Conservation (phyloP, 2,888 invertebrate genomes). For the Eristalis pertinax region DNA sequence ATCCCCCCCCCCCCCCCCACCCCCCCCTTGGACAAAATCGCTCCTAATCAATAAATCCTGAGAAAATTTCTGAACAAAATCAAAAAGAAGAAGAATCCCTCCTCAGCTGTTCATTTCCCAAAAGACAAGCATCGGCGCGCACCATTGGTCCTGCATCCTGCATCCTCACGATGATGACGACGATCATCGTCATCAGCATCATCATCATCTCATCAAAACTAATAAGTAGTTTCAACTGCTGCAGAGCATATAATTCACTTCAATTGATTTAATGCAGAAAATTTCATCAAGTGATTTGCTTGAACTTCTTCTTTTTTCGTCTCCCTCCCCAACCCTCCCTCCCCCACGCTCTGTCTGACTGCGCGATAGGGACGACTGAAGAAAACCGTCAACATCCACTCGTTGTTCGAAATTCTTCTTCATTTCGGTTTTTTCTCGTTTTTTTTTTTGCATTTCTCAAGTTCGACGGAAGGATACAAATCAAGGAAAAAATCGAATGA, state of each 20-base stretch:
- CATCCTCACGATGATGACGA: conserved; percentile 15
- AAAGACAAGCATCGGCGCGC: background rate
- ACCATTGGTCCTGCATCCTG: background rate
- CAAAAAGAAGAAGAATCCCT: background rate
- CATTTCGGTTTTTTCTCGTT: no score
- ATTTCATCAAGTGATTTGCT: conserved; percentile 65
- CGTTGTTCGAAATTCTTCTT: conserved; percentile 4
- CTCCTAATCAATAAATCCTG: conserved; percentile 2
- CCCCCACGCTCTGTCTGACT: background rate
- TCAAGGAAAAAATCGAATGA: conserved; percentile 65
- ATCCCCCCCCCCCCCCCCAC: background rate
- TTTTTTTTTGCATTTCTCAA: conserved; percentile 54
- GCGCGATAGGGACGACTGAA: background rate
- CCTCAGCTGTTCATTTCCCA: conserved; percentile 20
- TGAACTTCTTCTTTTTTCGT: conserved; percentile 32
- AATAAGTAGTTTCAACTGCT: conserved; percentile 70
- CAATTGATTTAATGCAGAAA: conserved; percentile 70
- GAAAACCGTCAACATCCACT: conserved; percentile 40
- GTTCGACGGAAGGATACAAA: conserved; percentile 67
- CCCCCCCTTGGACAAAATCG: background rate
- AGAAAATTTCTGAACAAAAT: conserved; percentile 20
- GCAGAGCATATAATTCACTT: conserved; percentile 69
- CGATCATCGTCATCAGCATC: conserved; percentile 42
- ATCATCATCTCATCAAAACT: conserved; percentile 60
- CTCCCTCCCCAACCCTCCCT: background rate